Percentiles rank a stretch among this genome's conserved stretches.
These are phyloP conservation scores for Drosophila equinoxialis DNA, from an alignment of 1,140 invertebrate genomes.

Conservation along the genomic window DNA sequence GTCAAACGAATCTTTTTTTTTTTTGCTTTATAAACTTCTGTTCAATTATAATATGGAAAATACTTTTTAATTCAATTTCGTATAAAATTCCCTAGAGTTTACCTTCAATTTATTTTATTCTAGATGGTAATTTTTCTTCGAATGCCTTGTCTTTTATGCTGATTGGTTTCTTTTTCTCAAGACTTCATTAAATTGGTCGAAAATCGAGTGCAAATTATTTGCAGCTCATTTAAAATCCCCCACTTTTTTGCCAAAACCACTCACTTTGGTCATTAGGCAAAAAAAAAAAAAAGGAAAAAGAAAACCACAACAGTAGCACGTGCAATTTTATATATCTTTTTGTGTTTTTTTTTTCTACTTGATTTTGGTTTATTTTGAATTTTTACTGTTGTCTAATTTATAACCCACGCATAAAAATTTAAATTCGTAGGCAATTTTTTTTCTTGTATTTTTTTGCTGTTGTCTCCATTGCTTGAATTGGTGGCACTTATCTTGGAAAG, in stretches of 20 bases:
- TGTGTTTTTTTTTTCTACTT: neutral
- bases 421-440: constrained; percentile 35
- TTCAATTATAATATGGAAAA: no score
- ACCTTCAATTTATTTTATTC: no score
- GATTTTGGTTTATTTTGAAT: constrained; percentile 33
- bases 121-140: no score
- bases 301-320: constrained; percentile 25
- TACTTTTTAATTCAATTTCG: no score
- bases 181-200: neutral
- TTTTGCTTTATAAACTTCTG: no score
- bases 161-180: no score
- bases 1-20: no score
- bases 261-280: constrained; percentile 19
- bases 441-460: neutral
- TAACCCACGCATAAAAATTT: constrained; percentile 65
- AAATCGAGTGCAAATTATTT: constrained; percentile 5
- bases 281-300: constrained; percentile 1
- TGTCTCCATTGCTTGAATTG: neutral
- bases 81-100: no score
- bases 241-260: neutral
- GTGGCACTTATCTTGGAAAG: constrained; percentile 66
- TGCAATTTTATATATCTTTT: neutral
- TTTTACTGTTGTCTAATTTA: constrained; percentile 55
- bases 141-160: no score
- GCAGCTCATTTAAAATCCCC: constrained; percentile 5